Base-by-base conservation (phyloP, 2,113 vertebrate species). In the Otolemur garnettii region DNA sequence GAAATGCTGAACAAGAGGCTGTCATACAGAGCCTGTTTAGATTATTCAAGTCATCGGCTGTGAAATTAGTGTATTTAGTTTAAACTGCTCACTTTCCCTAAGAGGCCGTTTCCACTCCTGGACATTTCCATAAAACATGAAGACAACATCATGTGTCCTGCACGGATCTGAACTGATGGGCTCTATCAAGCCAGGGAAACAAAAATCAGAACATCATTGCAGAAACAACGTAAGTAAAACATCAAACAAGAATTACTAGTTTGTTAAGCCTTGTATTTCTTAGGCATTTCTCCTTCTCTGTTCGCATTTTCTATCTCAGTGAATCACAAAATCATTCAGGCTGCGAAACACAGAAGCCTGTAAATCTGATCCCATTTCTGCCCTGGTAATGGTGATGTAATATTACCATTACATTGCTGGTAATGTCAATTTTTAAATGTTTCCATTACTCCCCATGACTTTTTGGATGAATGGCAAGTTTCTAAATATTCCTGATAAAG, bases 51-150 rank as follows among this genome's bases (percentile, higher is more conserved):
- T 89, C 83, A 95, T 79, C 90, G 88, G 30, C 77, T 97, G 53
- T 96, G 94, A 95, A 96, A 97, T 96, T 93, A 94, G 33, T 87
- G 28, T 95, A 53, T 88, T 97, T 96, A 80, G 35, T 75, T 95
- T 97, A 93, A 97, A 90, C 35, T 24, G 50, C 30, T 94, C 85
- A 45, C 21, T 82, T 90, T 22, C 88, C 87, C 45, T 92, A 50
- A 95, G 59, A 78, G 92, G 57, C 8, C 87, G 57, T 71, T 35
- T 71, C 1, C 66, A 81, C 30, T 95, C 68, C 45, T 53, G 5
- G 17, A 94, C 42, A 89, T 91, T 79, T 88, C 69, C 80, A 7
- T 55, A 77, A 92, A 86, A 83, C 62, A 88, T 83, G 33, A 91
- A 60, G 57, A 10, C 9, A 79, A 35, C 15, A 42, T 78, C 55